Evolutionary conservation across 2,797 vertebrate genomes (phyloP), one percentile per base, ranked within the genome.

Genomic region (Cyprinella venusta): DNA sequence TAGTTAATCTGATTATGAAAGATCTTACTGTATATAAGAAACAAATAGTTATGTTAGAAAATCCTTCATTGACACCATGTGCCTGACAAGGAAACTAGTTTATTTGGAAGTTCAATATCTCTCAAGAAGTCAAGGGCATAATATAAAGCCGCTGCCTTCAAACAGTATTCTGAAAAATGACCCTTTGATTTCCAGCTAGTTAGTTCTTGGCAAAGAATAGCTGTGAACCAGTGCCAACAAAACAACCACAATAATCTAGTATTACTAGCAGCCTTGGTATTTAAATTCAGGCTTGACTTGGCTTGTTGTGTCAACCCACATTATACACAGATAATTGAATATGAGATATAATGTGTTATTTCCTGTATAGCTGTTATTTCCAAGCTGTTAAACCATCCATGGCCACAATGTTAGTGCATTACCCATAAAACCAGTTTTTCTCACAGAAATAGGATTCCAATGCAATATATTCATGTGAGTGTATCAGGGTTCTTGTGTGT

Each of bases 1-100:
- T 56, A 26, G 36, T 42, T 59, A 70, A 70, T 80, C 15, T 56
- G 19, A 68, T 21, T 21, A 52, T 80, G 50, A 80, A 80, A 33
- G 78, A 24, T 54, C n/a, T 54, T 36, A 16, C 38, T 71, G 7
- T 80, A 59, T 33, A 80, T 12, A 10, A 45, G n/a, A 61, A 80
- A 71, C 24, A 68, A 80, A 70, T 10, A 19, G 50, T 80, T 45
- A 45, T 8, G 42, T 19, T 1, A 42, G 18, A 18, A 42, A 70
- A 24, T 40, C 13, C 0, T n/a, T 16, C 16, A 26, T 5, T 68
- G 48, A 68, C 64, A 79, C 52, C 36, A 30, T 59, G 50, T 59
- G 50, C 54, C n/a, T 56, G 42, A 42, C 24, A 79, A 69, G 48
- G 16, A 59, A 80, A 59, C 36, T 1, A 18, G 30, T 42, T 61